Conservation (phyloP, 2,888 invertebrate genomes). For the Cosmopolites sordidus region DNA sequence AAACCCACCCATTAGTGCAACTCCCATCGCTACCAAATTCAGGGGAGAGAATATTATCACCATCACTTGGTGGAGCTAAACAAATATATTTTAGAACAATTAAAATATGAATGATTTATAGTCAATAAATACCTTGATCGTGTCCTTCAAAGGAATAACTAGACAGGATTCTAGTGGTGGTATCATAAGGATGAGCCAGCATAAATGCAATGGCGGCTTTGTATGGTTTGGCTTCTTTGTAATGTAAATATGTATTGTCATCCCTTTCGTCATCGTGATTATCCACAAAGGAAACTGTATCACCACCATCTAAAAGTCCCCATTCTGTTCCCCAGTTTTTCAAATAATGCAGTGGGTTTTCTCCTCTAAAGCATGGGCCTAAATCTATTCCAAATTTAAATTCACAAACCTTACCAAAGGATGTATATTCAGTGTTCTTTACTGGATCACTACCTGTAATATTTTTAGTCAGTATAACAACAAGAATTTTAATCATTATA, state of each 20-base stretch:
- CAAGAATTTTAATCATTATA: no score
- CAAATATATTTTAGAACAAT: not conserved
- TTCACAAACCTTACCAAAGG: constrained; percentile 67
- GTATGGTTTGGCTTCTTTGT: constrained; percentile 63
- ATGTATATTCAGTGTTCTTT: constrained; percentile 47
- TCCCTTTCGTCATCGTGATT: constrained; percentile 62
- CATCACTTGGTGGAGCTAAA: constrained; percentile 60
- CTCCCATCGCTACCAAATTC: constrained; percentile 58
- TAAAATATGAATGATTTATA: not conserved
- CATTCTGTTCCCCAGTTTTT: constrained; percentile 61
- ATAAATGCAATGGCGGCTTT: constrained; percentile 80
- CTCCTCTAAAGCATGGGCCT: constrained; percentile 55
- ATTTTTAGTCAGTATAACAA: no score
- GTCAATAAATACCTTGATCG: constrained; percentile 47
- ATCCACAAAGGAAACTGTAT: constrained; percentile 42
- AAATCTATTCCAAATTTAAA: constrained; percentile 60
- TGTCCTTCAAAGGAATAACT: constrained; percentile 67
- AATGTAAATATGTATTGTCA: constrained; percentile 60
- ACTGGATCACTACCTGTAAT: constrained; percentile 44
- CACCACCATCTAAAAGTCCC: constrained; percentile 54
- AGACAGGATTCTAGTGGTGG: constrained; percentile 86
- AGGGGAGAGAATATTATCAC: constrained; percentile 62
- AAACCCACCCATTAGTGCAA: constrained; percentile 74
- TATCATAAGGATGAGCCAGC: constrained; percentile 80
- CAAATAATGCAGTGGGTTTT: constrained; percentile 62